A percentile compares a stretch with the other conserved stretches of the same genome.
These are phyloP conservation scores for Platanista minor DNA, from an alignment of 2,113 vertebrate species.

Conservation along the genomic window DNA sequence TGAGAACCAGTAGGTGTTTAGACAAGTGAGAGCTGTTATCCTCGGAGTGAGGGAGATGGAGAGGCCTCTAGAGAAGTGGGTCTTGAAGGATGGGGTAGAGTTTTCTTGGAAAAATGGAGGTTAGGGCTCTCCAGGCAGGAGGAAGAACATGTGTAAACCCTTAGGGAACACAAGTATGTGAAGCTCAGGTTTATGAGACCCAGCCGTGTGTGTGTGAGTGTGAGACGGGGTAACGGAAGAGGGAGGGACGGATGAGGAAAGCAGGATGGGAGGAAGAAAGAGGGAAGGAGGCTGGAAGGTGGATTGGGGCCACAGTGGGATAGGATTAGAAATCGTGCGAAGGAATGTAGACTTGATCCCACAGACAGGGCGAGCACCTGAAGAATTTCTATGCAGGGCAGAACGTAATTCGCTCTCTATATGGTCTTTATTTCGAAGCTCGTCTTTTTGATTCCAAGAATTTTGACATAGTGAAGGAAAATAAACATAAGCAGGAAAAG, in stretches of 20 bases:
- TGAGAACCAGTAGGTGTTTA: background rate
- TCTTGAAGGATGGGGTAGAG: background rate
- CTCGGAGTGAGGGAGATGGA: background rate
- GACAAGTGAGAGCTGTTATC: background rate
- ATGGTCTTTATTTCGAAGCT: background rate
- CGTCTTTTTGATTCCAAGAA: background rate
- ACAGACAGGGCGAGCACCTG: background rate
- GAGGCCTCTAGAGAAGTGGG: background rate
- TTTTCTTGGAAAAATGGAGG: background rate
- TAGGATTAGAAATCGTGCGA: background rate
- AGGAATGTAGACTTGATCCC: background rate
- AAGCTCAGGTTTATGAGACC: background rate
- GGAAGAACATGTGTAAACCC: no score
- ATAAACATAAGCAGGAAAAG: background rate
- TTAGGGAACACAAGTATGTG: background rate
- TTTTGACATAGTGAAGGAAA: background rate
- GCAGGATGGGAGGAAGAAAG: rapidly evolving
- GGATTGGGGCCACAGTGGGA: background rate
- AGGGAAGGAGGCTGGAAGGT: background rate
- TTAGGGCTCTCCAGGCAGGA: background rate
- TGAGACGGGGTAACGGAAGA: background rate
- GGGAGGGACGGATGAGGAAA: background rate
- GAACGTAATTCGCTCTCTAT: background rate
- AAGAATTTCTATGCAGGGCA: no score
- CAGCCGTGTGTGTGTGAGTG: background rate